Conservation (phyloP, 2,113 vertebrate genomes). For the Pluvianellus socialis region DNA sequence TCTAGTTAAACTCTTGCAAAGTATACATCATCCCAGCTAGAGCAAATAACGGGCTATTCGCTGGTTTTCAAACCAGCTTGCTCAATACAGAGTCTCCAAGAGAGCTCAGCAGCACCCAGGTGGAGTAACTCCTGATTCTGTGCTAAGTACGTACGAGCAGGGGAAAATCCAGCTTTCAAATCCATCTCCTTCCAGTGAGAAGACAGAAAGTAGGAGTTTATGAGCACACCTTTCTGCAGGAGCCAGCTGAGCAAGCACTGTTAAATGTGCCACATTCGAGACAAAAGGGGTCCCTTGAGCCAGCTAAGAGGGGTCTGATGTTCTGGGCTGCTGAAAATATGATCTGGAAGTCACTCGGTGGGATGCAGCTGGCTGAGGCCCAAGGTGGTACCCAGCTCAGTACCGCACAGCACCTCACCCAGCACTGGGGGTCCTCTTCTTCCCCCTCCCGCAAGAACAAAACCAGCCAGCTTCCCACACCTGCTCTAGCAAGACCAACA, state of each 20-base stretch:
- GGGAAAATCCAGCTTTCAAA: neutral
- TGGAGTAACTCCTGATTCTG: neutral
- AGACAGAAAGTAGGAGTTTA: neutral
- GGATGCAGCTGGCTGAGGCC: neutral
- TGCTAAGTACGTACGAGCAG: neutral
- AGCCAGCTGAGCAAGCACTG: neutral
- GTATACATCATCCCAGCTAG: neutral
- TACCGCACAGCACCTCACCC: neutral
- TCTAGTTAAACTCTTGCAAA: neutral
- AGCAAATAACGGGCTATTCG: neutral
- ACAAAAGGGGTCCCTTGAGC: neutral
- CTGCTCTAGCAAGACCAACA: neutral
- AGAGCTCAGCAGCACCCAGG: neutral
- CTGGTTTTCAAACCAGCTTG: neutral
- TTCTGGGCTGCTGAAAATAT: neutral
- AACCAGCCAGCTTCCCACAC: neutral
- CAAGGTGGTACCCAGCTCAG: neutral
- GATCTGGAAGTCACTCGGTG: neutral
- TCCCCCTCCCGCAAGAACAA: neutral
- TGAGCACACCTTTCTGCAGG: neutral
- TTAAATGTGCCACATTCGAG: rapidly evolving
- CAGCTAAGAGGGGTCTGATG: neutral
- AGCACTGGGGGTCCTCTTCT: neutral
- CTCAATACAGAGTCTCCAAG: neutral
- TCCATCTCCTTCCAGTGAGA: neutral